Conservation (phyloP, 30 jellyfish, hydroid and myxozoan genomes). For the Aurelia coerulea region DNA sequence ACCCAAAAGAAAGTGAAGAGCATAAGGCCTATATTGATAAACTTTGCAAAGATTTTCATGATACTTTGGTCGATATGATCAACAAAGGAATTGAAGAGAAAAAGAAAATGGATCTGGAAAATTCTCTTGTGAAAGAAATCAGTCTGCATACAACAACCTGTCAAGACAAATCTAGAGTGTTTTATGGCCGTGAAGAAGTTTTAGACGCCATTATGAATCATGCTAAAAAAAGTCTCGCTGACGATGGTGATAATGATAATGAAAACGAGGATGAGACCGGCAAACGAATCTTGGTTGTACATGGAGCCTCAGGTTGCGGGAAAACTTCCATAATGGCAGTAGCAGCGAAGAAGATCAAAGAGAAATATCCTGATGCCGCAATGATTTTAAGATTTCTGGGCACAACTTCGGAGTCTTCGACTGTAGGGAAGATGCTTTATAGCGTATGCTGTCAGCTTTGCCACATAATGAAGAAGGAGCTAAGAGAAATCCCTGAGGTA, state of each 20-base stretch:
- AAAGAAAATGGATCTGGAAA: conserved; percentile 55
- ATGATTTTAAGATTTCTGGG: conserved; percentile 79
- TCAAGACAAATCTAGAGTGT: conserved; percentile 76
- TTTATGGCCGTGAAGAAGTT: conserved; percentile 81
- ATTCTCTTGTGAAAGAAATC: conserved; percentile 75
- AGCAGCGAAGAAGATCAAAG: conserved; percentile 71
- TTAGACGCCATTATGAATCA: conserved; percentile 55
- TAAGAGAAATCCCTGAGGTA: conserved; percentile 51
- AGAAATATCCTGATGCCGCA: conserved; percentile 35
- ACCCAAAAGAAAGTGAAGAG: conserved; percentile 38
- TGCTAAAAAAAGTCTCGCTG: not conserved
- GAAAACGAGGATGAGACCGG: conserved; percentile 1
- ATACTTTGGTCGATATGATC: conserved; percentile 64
- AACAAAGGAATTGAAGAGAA: conserved; percentile 83
- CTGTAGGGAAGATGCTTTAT: conserved; percentile 48
- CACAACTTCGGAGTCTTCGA: conserved; percentile 89
- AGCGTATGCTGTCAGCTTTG: conserved; percentile 75
- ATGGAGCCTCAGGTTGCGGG: conserved; percentile 94
- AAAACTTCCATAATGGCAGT: conserved; percentile 89
- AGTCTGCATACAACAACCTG: conserved; percentile 84
- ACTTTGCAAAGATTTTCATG: conserved; percentile 77
- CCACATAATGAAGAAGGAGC: conserved; percentile 1
- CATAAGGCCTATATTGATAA: conserved; percentile 59
- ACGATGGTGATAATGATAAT: not conserved
- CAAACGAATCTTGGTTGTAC: conserved; percentile 52